Percentiles rank a stretch among this genome's conserved stretches.
Evolutionary conservation across 2,888 invertebrate species (phyloP).

Genomic region (Trisateles emortualis): DNA sequence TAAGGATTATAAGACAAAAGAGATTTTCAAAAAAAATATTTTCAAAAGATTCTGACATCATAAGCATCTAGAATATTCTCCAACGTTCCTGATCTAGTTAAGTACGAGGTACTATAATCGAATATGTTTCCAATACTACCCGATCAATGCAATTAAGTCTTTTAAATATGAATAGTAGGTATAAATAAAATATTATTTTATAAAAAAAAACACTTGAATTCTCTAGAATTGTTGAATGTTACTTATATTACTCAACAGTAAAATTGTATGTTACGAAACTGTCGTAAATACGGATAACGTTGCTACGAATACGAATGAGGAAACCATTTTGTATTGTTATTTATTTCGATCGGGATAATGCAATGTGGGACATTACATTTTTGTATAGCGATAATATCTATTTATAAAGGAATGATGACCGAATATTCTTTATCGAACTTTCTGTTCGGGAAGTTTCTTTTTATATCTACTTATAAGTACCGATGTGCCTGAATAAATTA

Average conservation of each 20-base stretch:
- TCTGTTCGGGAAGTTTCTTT: no score
- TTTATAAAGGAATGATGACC: no score
- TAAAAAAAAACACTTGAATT: neutral
- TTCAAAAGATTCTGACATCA: neutral
- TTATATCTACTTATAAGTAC: no score
- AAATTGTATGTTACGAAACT: slow-evolving; percentile 42
- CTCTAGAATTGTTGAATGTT: slow-evolving; percentile 16
- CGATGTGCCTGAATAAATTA: no score
- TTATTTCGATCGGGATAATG: neutral
- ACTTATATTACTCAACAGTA: slow-evolving; percentile 37
- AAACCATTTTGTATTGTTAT: slow-evolving; percentile 11
- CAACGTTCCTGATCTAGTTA: neutral
- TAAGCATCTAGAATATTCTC: neutral
- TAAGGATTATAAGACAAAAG: no score
- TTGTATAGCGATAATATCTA: no score
- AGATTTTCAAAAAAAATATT: no score
- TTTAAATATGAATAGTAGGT: neutral
- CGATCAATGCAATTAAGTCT: neutral
- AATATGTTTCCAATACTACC: neutral
- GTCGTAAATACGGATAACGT: slow-evolving; percentile 31
- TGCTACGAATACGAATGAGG: slow-evolving; percentile 23
- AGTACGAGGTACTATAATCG: no score
- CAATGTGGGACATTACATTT: neutral
- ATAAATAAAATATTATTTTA: slow-evolving; percentile 4
- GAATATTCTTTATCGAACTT: no score